These are phyloP conservation scores for Rhaphigaster nebulosa DNA, from an alignment of 2,888 invertebrate species.

Conservation along the genomic window DNA sequence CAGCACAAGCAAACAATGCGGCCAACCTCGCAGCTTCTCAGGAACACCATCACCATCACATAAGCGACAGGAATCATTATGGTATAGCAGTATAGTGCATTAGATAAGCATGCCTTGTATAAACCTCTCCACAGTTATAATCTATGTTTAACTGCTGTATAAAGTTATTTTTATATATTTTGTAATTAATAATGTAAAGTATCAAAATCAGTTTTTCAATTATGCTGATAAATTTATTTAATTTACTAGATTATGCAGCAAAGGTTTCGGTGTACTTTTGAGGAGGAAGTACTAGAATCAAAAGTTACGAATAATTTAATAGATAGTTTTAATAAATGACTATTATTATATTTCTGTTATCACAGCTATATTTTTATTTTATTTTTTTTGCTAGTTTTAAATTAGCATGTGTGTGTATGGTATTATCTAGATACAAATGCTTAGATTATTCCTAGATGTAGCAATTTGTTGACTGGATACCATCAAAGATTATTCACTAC, in stretches of 20 bases:
- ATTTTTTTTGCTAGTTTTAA: background rate
- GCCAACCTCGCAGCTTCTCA: conserved; percentile 70
- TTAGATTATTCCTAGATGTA: background rate
- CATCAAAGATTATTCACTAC: background rate
- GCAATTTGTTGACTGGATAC: background rate
- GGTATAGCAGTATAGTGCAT: conserved; percentile 62
- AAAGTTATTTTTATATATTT: background rate
- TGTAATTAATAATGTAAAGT: background rate
- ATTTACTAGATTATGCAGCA: background rate
- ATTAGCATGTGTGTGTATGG: conserved; percentile 1
- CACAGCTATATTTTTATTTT: background rate
- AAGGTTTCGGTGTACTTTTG: background rate
- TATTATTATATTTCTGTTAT: background rate
- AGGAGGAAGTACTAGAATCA: background rate
- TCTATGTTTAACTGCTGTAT: background rate
- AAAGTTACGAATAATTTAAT: background rate
- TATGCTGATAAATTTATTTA: background rate
- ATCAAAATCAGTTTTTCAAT: no score
- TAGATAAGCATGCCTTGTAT: conserved; percentile 27
- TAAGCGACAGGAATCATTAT: conserved; percentile 66
- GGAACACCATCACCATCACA: conserved; percentile 66
- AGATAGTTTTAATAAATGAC: background rate
- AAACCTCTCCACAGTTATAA: background rate
- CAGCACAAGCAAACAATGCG: conserved; percentile 78
- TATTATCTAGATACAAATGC: background rate